phyloP scores from a whole-genome alignment of 2,797 vertebrate genomes.

The Schizopygopsis pylzovi region DNA sequence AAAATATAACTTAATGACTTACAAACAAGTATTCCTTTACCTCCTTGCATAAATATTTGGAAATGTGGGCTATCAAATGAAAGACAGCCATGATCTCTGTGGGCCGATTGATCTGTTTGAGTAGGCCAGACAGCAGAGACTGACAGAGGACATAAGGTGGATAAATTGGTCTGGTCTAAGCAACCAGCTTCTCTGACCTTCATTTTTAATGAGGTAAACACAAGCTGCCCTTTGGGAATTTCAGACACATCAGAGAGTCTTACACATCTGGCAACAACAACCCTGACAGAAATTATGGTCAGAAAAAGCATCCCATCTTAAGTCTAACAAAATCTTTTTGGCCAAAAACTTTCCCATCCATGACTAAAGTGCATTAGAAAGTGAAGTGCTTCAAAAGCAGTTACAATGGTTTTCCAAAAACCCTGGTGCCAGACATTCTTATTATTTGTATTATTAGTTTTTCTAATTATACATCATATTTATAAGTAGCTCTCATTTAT shows the following conservation, averaged over 20 bases:
- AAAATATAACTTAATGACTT: background rate
- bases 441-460: no score
- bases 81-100: constrained; percentile 11
- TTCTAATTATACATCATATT: no score
- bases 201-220: constrained; percentile 62
- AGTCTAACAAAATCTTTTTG: constrained; percentile 1
- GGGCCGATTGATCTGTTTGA: constrained; percentile 51
- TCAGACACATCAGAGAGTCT: constrained; percentile 26
- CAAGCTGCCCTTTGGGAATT: constrained; percentile 42
- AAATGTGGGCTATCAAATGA: constrained; percentile 28
- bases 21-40: background rate
- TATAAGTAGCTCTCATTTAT: background rate
- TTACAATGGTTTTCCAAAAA: background rate
- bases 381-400: background rate
- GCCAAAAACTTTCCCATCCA: background rate
- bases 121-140: constrained; percentile 41
- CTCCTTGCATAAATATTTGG: constrained; percentile 25
- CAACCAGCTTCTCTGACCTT: constrained; percentile 58
- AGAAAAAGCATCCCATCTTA: constrained; percentile 8
- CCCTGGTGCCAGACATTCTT: background rate
- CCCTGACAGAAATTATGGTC: constrained; percentile 39
- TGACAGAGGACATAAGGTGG: constrained; percentile 51
- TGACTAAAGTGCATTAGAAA: background rate
- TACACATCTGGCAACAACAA: constrained; percentile 56
- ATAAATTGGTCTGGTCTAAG: constrained; percentile 49